A percentile compares a stretch with the other conserved stretches of the same genome.
Conservation (phyloP, 2,113 vertebrate species). For the Pseudorasbora parva region DNA sequence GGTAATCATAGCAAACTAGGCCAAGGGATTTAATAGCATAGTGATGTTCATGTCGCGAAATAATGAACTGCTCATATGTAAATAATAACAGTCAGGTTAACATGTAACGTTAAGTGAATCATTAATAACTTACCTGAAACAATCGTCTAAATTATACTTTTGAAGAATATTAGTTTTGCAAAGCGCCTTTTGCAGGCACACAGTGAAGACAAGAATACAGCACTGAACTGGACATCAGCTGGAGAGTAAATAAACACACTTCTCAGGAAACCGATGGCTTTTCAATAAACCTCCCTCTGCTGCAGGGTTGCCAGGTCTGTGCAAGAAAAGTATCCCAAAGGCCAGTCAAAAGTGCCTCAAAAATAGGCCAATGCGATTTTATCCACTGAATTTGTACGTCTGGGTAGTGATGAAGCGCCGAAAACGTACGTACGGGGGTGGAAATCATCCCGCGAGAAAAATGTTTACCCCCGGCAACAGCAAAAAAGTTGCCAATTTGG, state of each 20-base stretch:
- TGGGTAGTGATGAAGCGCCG: too few relatives aligned
- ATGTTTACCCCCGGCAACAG: too few relatives aligned
- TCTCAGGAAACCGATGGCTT: conserved; percentile 26
- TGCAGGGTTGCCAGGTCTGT: too few relatives aligned
- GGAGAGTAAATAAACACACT: neutral
- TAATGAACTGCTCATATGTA: neutral
- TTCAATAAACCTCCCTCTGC: neutral
- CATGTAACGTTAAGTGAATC: neutral
- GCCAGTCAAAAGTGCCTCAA: too few relatives aligned
- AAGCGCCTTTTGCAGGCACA: neutral
- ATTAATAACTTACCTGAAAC: neutral
- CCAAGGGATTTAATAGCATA: neutral
- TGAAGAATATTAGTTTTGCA: neutral
- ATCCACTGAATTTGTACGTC: too few relatives aligned
- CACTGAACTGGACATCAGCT: neutral
- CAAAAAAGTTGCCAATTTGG: too few relatives aligned
- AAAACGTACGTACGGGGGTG: too few relatives aligned
- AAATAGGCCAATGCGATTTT: too few relatives aligned
- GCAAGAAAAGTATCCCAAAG: too few relatives aligned
- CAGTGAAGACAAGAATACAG: neutral
- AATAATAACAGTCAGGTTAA: neutral
- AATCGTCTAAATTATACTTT: neutral
- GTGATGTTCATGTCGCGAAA: neutral
- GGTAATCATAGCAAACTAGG: neutral
- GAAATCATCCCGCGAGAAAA: too few relatives aligned